Evolutionary conservation across 2,113 vertebrate species (phyloP).

Genomic region (Cinclus mexicanus): DNA sequence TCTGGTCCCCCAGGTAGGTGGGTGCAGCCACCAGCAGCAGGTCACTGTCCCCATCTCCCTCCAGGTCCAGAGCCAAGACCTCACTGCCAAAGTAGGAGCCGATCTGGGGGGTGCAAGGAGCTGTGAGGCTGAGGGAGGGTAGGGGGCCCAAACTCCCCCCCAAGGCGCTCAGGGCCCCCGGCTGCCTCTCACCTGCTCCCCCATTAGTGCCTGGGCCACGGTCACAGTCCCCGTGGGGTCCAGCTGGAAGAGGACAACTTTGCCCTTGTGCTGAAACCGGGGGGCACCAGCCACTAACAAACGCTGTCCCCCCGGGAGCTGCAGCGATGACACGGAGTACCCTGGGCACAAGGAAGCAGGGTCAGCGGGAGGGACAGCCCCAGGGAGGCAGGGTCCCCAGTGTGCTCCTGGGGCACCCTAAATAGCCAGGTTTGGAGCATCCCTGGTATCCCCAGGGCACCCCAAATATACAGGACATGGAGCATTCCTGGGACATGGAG

Average conservation of each 20-base stretch:
- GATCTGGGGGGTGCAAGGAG: conserved; percentile 72
- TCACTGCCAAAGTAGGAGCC: conserved; percentile 96
- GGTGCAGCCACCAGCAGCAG: conserved; percentile 91
- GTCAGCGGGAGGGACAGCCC: background rate
- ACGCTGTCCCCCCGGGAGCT: conserved; percentile 74
- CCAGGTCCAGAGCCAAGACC: conserved; percentile 85
- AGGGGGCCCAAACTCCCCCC: fast-evolving
- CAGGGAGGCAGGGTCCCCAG: background rate
- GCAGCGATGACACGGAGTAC: conserved; percentile 89
- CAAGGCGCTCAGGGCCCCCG: fast-evolving
- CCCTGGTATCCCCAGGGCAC: background rate
- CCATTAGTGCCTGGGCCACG: conserved; percentile 85
- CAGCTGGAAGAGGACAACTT: conserved; percentile 91
- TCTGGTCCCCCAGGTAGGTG: conserved; percentile 89
- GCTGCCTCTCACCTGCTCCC: conserved; percentile 84
- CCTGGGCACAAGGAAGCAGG: conserved; percentile 63
- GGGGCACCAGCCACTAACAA: conserved; percentile 90
- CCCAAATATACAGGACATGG: no score
- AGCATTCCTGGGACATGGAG: no score
- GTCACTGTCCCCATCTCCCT: conserved; percentile 86
- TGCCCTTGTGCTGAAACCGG: conserved; percentile 94
- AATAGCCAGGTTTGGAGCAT: background rate
- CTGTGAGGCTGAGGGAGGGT: background rate
- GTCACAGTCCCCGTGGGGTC: conserved; percentile 72
- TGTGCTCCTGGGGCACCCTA: background rate